A percentile compares a stretch with the other conserved stretches of the same genome.
These are phyloP conservation scores for Trachymyrmex septentrionalis DNA, from an alignment of 1,140 invertebrate species.

Conservation along the genomic window DNA sequence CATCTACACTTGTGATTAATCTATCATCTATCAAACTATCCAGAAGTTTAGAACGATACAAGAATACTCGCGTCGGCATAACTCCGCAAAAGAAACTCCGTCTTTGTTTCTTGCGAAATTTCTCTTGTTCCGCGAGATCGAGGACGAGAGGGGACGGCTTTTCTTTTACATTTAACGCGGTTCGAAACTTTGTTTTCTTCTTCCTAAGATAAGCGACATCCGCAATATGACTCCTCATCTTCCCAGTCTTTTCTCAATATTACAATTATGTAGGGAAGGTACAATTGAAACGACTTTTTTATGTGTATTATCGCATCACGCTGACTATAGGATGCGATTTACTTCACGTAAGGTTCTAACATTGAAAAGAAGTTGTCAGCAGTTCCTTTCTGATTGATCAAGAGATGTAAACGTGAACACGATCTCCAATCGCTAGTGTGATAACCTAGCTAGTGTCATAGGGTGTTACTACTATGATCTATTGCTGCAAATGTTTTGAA, in stretches of 20 bases:
- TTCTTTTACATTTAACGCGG: background rate
- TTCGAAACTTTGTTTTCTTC: background rate
- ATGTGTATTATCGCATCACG: background rate
- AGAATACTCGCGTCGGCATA: background rate
- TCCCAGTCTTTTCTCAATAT: background rate
- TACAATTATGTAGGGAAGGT: background rate
- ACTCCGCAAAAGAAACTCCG: background rate
- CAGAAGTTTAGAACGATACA: background rate
- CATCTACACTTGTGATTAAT: background rate
- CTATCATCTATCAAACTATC: background rate
- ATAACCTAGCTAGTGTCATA: too few species aligned
- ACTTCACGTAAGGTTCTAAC: too few species aligned
- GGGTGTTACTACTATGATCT: too few species aligned
- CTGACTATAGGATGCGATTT: background rate
- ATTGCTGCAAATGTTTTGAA: too few species aligned
- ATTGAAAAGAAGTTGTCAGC: too few species aligned
- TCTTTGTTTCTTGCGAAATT: slow-evolving; percentile 2
- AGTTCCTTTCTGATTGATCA: too few species aligned
- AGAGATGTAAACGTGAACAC: too few species aligned
- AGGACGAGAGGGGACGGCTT: background rate
- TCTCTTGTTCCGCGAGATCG: background rate
- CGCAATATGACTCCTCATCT: background rate
- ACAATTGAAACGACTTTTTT: slow-evolving; percentile 26
- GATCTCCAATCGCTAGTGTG: too few species aligned
- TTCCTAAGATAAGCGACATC: background rate